Conservation (phyloP, 2,888 invertebrate species). For the Eupithecia subumbrata region DNA sequence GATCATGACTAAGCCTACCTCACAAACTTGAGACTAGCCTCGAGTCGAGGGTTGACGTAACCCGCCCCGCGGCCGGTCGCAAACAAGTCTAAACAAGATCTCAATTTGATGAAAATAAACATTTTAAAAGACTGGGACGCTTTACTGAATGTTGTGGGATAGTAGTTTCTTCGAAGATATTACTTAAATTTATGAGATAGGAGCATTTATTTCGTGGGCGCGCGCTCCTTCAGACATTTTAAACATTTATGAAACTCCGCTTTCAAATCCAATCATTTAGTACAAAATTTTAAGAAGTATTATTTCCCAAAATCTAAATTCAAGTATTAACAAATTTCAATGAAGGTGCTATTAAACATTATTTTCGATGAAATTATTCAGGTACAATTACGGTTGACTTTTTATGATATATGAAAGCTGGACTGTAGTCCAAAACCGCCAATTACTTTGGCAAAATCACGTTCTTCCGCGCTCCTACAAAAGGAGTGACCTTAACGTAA, state of each 20-base stretch:
- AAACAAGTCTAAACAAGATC: conserved; percentile 83
- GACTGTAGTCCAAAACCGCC: conserved; percentile 37
- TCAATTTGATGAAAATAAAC: conserved; percentile 84
- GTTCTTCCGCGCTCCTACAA: conserved; percentile 74
- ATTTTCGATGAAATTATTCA: conserved; percentile 53
- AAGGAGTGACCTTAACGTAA: conserved; percentile 64
- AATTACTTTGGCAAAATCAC: conserved; percentile 66
- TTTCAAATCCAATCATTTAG: conserved; percentile 70
- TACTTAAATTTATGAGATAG: conserved; percentile 82
- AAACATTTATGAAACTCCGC: conserved; percentile 58
- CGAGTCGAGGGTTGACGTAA: conserved; percentile 48
- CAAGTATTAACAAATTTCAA: conserved; percentile 78
- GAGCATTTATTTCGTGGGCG: conserved; percentile 77
- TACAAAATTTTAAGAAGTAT: conserved; percentile 82
- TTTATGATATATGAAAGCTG: conserved; percentile 28
- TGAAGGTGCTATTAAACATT: conserved; percentile 63
- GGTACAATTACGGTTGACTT: conserved; percentile 59
- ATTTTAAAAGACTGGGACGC: conserved; percentile 84
- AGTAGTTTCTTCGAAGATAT: conserved; percentile 82
- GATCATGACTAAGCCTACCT: conserved; percentile 84
- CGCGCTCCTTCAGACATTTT: conserved; percentile 57
- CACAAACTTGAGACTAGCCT: conserved; percentile 78
- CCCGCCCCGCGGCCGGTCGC: conserved; percentile 64
- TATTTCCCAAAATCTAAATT: conserved; percentile 80
- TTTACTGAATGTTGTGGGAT: conserved; percentile 84